Evolutionary conservation across 2,888 invertebrate species (phyloP), one percentile per base, ranked within the genome.

Genomic region (Eristalinus aeneus): DNA sequence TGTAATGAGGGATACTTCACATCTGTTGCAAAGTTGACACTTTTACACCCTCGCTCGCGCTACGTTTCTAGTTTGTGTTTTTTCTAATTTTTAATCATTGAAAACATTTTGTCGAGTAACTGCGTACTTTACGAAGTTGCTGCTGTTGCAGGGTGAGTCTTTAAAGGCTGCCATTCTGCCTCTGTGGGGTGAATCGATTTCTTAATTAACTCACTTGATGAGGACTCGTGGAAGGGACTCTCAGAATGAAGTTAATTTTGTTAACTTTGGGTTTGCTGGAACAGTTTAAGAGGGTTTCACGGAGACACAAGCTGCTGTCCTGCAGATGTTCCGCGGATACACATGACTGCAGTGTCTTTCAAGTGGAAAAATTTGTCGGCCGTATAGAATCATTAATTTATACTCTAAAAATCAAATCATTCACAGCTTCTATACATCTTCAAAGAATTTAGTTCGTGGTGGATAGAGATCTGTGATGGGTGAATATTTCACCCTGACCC

Each of bases 1-100:
- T 84, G 75, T 73, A 77, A 81, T 85, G 72, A 85, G 81, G 81
- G 76, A 81, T 60, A 85, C 85, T 85, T 73, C 73, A 85, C 85
- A 85, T 85, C 85, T 85, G 85, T 85, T 85, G 81, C 64, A 54
- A 69, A 68, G 76, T 53, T 73, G 68, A 54, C 68, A 69, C 20
- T 36, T 85, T 77, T 39, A 31, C 85, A 79, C 84, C 80, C 84
- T 72, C 27, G 5, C 27, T 5, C 27, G 27, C 27, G 5, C 61
- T 34, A 11, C 34, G 65, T 63, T 63, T 27, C 53, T 12, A 46
- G 54, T 63, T 27, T 54, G 20, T 23, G 20, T 46, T 11, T 39
- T 71, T 69, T 46, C 69, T 80, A 81, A 81, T 72, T 74, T 69
- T 56, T 31, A 83, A 65, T 56, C 53, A 61, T 34, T 36, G 46